Base-by-base conservation (phyloP, 2,113 vertebrate species). In the Eleginops maclovinus region DNA sequence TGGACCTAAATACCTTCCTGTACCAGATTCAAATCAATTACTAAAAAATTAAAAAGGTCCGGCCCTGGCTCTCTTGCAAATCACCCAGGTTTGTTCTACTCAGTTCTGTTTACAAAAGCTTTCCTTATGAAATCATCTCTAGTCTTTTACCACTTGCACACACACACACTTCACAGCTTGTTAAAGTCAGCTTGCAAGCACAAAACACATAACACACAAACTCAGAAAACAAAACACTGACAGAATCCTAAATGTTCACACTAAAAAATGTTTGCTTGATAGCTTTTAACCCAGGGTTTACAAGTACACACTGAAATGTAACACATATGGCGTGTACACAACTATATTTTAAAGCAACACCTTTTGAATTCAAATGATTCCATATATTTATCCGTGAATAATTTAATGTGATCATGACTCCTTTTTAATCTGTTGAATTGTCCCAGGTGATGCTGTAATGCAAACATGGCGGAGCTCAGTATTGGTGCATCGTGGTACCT, bases 101-200 rank as follows among this genome's bases (percentile, higher is more conserved):
- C 13, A 0, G 16, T 60, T 67, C n/a, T 43, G 54, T 65, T 55
- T n/a, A 21, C 15, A 49, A 19, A 49, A 28, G 24, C 10, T 22
- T 17, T 26, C 31, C 8, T 74, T 71, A 22, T 26, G 7, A 62
- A 75, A 69, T 31, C 21, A 21, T 40, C 64, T 64, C 61, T 74
- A 14, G 26, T 51, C 43, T 21, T 21, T 60, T 14, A 50, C 40
- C 17, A 40, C 21, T 9, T 21, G 53, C n/a, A n/a, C n/a, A 7
- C 15, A 12, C 15, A n/a, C 26, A 59, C 46, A 41, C 3, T 15
- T 62, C 16, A 12, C 36, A 43, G 40, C 55, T 68, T 53, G 14
- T 56, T 58, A 63, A 56, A 75, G 50, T 24, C 61, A 67, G 26
- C 50, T 19, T 36, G 21, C 36, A 58, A 3, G 15, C 40, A 61